Evolutionary conservation across 2,797 vertebrate genomes (phyloP).

Genomic region (Gouania willdenowi): DNA sequence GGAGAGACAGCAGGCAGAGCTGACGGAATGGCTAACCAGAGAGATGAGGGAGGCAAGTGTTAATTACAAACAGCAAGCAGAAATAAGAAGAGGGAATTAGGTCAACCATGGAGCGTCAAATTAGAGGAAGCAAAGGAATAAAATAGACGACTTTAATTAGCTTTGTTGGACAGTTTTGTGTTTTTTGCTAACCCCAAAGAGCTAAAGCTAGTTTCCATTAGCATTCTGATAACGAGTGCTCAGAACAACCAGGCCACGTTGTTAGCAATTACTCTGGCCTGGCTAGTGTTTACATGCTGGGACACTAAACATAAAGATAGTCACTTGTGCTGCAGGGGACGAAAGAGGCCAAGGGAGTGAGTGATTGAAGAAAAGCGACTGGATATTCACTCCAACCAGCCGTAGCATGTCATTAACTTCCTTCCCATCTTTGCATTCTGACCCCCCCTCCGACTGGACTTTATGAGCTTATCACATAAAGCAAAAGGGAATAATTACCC

Average conservation of each 20-base stretch:
- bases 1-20: slow-evolving; percentile 36
- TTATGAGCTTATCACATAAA: slow-evolving; percentile 72
- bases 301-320: slow-evolving; percentile 58
- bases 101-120: slow-evolving; percentile 66
- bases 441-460: slow-evolving; percentile 56
- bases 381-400: slow-evolving; percentile 62
- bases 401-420: slow-evolving; percentile 67
- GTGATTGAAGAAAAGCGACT: slow-evolving; percentile 60
- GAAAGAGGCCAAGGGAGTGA: slow-evolving; percentile 54
- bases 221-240: slow-evolving; percentile 51
- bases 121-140: slow-evolving; percentile 48
- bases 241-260: slow-evolving; percentile 55
- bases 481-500: slow-evolving; percentile 78
- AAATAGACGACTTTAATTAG: slow-evolving; percentile 62
- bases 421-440: slow-evolving; percentile 29
- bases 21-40: slow-evolving; percentile 67
- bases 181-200: slow-evolving; percentile 37
- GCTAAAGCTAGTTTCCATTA: slow-evolving; percentile 60
- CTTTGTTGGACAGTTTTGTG: slow-evolving; percentile 63
- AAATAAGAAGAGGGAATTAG: slow-evolving; percentile 73
- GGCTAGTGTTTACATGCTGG: slow-evolving; percentile 51
- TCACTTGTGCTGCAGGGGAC: slow-evolving; percentile 48
- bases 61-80: slow-evolving; percentile 77
- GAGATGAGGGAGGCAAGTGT: slow-evolving; percentile 67
- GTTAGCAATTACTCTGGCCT: slow-evolving; percentile 59